Evolutionary conservation across 2,888 invertebrate species (phyloP).

Genomic region (Trichacis sp.): DNA sequence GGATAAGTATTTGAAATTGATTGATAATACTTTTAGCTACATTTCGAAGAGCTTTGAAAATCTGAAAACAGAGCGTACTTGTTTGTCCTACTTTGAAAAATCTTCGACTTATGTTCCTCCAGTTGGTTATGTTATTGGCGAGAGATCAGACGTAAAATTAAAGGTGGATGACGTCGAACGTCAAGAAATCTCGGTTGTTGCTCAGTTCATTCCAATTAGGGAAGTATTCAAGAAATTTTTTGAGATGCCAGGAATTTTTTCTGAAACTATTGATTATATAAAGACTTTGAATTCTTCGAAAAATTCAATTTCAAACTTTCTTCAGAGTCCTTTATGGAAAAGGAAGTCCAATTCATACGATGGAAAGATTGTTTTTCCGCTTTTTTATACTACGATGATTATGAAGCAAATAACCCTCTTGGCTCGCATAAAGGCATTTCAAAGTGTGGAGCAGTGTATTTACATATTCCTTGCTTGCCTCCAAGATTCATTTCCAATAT

Average conservation of each 20-base stretch:
- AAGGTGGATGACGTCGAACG: constrained; percentile 6
- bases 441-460: constrained; percentile 42
- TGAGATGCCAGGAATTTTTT: constrained; percentile 30
- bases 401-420: constrained; percentile 44
- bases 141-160: constrained; percentile 18
- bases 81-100: constrained; percentile 18
- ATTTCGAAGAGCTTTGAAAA: constrained; percentile 7
- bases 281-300: constrained; percentile 13
- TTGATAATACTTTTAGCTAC: too few relatives aligned
- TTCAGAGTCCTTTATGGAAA: constrained; percentile 32
- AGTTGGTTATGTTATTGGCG: constrained; percentile 11
- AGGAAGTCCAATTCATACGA: constrained; percentile 9
- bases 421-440: constrained; percentile 39
- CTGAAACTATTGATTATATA: constrained; percentile 31
- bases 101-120: constrained; percentile 24
- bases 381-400: constrained; percentile 44
- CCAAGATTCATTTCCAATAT: constrained; percentile 25
- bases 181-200: constrained; percentile 16
- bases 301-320: constrained; percentile 27
- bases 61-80: constrained; percentile 19
- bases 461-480: constrained; percentile 24
- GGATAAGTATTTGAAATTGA: too few relatives aligned
- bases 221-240: constrained; percentile 40
- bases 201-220: constrained; percentile 41
- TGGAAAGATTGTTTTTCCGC: constrained; percentile 33